Evolutionary conservation across 2,888 invertebrate genomes (phyloP), one percentile per base, ranked within the genome.

Genomic region (Perithous albicinctus): DNA sequence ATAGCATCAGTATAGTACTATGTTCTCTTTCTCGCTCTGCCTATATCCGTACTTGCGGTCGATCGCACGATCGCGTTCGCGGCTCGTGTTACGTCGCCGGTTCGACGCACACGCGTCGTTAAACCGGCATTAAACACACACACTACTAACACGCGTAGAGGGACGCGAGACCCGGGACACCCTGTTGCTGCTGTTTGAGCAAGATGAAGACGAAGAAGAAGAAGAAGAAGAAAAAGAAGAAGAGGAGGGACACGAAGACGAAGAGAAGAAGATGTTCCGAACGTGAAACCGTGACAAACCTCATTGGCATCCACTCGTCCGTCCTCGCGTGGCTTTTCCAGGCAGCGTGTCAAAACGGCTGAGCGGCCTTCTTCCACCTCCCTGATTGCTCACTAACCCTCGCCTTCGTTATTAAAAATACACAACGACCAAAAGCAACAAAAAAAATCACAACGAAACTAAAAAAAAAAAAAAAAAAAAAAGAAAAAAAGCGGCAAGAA

Each of bases 31-130:
- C 54, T 74, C 69, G 32, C 69, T 51, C 66, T 32, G 64, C 38
- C 64, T 64, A 70, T 80, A 70, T 75, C 75, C 75, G 75, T 75
- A 75, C 64, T 48, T 66, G 56, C 56, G 70, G 80, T 80, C 80
- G 80, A 80, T 79, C 79, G 69, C 79, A 69, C 79, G 79, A 80
- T 66, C 76, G 76, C 76, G 51, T 76, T 72, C 63, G 54, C 46
- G 74, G 69, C 64, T 75, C 80, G 76, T 54, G 61, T 79, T 79
- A 74, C 79, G 69, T 74, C 43, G 41, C 54, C 69, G 74, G 61
- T 61, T 79, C 35, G 61, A 32, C 35, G 61, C 67, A 32, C 20
- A 26, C 56, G 32, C 61, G 18, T 63, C 61, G 41, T 66, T 56
- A 29, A 66, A 75, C 29, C 56, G 46, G 29, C 56, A 29, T 56